Conservation (phyloP, 2,797 vertebrate genomes). For the Eupleurogrammus muticus region DNA sequence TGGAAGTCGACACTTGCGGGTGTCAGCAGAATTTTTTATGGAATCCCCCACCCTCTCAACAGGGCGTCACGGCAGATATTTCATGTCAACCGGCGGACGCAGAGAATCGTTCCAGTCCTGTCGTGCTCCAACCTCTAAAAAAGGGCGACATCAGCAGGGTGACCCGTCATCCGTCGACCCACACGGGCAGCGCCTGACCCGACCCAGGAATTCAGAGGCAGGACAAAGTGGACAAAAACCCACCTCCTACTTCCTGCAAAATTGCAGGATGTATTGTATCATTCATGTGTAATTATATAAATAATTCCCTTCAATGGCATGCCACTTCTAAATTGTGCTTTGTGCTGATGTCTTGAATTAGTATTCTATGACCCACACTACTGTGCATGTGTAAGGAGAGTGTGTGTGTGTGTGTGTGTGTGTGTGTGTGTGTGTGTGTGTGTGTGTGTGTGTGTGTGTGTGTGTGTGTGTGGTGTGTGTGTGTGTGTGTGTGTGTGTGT, state of each 20-base stretch:
- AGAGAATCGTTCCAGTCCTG: slow-evolving; percentile 55
- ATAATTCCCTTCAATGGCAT: slow-evolving; percentile 28
- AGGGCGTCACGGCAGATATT: slow-evolving; percentile 77
- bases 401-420: no score
- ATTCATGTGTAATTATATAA: slow-evolving; percentile 4
- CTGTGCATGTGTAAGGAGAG: no score
- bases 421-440: no score
- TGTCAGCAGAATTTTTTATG: slow-evolving; percentile 80
- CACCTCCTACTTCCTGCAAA: background rate
- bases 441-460: no score
- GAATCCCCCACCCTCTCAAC: slow-evolving; percentile 60
- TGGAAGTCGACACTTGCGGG: slow-evolving; percentile 63
- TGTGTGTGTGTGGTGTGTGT: no score
- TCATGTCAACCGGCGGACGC: slow-evolving; percentile 67
- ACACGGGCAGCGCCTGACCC: slow-evolving; percentile 31
- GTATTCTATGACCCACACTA: no score
- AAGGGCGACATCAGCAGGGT: slow-evolving; percentile 72
- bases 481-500: no score
- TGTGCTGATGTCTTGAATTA: no score
- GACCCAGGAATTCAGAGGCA: background rate
- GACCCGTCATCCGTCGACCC: slow-evolving; percentile 65
- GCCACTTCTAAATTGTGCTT: background rate
- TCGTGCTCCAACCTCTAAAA: slow-evolving; percentile 69
- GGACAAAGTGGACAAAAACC: slow-evolving; percentile 24
- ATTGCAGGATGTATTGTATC: background rate